phyloP scores from a whole-genome alignment of 2,888 invertebrate genomes.

The Heliconius ismenius region DNA sequence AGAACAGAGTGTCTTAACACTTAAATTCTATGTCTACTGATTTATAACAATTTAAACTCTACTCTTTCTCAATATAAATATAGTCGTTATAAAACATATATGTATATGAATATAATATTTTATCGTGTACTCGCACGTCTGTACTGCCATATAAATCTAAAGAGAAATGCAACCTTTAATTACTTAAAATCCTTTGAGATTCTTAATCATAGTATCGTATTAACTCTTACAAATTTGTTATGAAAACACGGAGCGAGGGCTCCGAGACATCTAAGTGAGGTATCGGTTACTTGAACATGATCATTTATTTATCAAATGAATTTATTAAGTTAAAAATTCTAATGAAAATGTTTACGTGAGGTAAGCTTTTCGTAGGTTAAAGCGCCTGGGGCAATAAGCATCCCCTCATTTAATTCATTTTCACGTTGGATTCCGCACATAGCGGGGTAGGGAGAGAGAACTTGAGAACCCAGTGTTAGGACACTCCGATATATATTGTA shows the following conservation, averaged over 20 bases:
- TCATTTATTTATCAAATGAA: conserved; percentile 25
- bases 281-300: conserved; percentile 21
- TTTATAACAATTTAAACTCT: no score
- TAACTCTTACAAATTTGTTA: conserved; percentile 39
- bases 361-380: not conserved
- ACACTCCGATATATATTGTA: no score
- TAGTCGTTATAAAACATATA: no score
- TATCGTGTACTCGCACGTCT: conserved; percentile 8
- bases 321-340: not conserved
- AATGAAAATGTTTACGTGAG: not conserved
- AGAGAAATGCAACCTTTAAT: conserved; percentile 48
- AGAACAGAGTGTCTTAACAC: no score
- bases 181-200: conserved; percentile 49
- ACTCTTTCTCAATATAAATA: no score
- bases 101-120: no score
- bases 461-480: no score
- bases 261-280: conserved; percentile 12
- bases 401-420: no score
- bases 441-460: no score
- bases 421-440: no score
- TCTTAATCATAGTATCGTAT: conserved; percentile 51
- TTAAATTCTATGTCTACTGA: no score
- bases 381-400: not conserved
- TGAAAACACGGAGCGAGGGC: conserved; percentile 27
- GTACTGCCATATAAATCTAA: conserved; percentile 35